A percentile compares a stretch with the other conserved stretches of the same genome.
Conservation (phyloP, 2,888 invertebrate species). For the Adelphocoris suturalis region DNA sequence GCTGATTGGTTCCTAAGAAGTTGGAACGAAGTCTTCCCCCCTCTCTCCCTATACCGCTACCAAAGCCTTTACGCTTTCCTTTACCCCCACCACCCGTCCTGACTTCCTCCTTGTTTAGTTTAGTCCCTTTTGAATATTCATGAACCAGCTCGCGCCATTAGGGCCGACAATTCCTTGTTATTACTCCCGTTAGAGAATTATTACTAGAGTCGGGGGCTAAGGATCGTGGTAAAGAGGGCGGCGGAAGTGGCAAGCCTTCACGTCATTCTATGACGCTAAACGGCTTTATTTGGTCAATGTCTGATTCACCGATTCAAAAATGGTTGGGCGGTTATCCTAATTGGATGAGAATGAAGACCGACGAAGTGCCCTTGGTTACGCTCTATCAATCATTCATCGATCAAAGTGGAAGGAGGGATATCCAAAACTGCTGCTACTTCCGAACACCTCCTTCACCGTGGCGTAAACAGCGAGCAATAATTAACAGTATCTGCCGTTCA, state of each 20-base stretch:
- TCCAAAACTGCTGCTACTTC: neutral
- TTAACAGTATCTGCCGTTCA: too few relatives aligned
- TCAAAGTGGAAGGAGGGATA: neutral
- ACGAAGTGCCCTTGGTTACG: neutral
- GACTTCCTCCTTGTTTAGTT: slow-evolving; percentile 44
- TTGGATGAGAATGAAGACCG: slow-evolving; percentile 1
- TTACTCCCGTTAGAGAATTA: slow-evolving; percentile 58
- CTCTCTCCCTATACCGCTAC: neutral
- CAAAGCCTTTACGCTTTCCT: slow-evolving; percentile 13
- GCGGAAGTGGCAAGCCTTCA: slow-evolving; percentile 21
- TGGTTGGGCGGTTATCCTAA: neutral
- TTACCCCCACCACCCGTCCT: neutral
- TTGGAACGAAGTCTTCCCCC: slow-evolving; percentile 25
- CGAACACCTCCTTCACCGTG: too few relatives aligned
- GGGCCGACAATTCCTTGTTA: slow-evolving; percentile 61
- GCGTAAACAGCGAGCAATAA: too few relatives aligned
- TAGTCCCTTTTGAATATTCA: slow-evolving; percentile 45
- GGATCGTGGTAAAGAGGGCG: neutral
- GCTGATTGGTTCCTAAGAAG: slow-evolving; percentile 63
- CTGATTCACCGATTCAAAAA: neutral
- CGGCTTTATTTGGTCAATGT: slow-evolving; percentile 25
- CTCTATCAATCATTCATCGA: neutral
- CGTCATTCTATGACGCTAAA: slow-evolving; percentile 28
- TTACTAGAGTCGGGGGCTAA: slow-evolving; percentile 28
- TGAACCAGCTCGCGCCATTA: slow-evolving; percentile 50